Evolutionary conservation across 2,797 vertebrate species (phyloP), one percentile per base, ranked within the genome.

Genomic region (Eremophila alpestris): DNA sequence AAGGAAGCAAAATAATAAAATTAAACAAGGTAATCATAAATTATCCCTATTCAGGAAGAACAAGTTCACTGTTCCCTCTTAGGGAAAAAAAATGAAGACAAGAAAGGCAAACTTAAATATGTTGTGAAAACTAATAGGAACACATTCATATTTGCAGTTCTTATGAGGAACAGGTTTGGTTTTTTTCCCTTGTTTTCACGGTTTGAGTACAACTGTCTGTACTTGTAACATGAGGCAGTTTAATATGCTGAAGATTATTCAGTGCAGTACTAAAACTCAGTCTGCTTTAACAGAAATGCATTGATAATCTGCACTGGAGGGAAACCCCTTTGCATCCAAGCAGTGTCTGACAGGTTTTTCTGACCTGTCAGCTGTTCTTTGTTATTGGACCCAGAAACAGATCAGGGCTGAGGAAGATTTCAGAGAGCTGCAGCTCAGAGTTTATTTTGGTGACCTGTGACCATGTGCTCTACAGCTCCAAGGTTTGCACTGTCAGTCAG

Each of bases 121-220:
- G 11, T 7, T 87, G 36, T 78, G 40, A 86, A 49, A 68, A 73
- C 64, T 63, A 52, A 58, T 16, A 79, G 12, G 64, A 93, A 24
- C 48, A 32, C 10, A 26, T 74, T 48, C 11, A 26, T 82, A 13
- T 75, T 93, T 94, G 32, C 30, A 59, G 32, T 54, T 92, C 14
- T 45, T 34, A 17, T n/a, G 55, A 76, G 67, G 12, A 93, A 43
- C 43, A 84, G 36, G 49, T 16, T 64, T 89, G 38, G 3, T 20
- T 89, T 83, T 12, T 11, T 56, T 83, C 51, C 16, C 6, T 63
- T 45, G 74, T 67, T 87, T 93, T 87, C 32, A 24, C 68, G 60
- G 63, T 96, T 87, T 93, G 54, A 70, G 60, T 89, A 93, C 43
- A 81, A 38, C 55, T 82, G 54, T 81, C 76, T 94, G 38, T 13